Base-by-base conservation (phyloP, 2,797 vertebrate genomes). In the Hybognathus amarus region DNA sequence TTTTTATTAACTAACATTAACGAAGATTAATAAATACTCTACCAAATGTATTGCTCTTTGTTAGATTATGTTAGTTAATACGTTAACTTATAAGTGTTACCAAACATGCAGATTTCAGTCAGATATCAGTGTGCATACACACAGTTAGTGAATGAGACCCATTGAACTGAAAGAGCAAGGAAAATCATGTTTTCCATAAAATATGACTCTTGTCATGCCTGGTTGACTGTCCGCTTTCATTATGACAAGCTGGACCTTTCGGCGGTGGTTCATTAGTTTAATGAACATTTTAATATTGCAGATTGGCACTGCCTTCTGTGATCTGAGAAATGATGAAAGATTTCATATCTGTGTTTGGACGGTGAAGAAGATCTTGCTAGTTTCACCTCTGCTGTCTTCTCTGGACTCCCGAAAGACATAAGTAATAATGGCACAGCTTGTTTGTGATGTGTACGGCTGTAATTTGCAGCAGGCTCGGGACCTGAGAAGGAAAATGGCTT, bases 231-330 rank as follows among this genome's bases (percentile, higher is more conserved):
- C 18, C 20, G 66, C 83, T 79, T n/a, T 82, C 61, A 50, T 36
- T n/a, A 52, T n/a, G 52, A 22, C 13, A 38, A 59, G 56, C 73
- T 38, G 33, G 38, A 69, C 33, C 54, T 76, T 82, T 40, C 63
- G 77, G 77, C 47, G 83, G 83, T 70, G 56, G 47, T 64, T 77
- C 79, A 36, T 80, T 77, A 83, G 74, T 73, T 87, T 87, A 88
- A 88, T 88, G 79, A 83, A 82, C 85, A 83, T 87, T 89, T 86
- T 85, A 88, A 89, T 80, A 75, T 82, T 77, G 40, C 77, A 68
- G 80, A 79, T 59, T 66, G 71, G 80, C 71, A 68, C 69, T n/a
- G 42, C 38, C 33, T 17, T 52, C 69, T 87, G 56, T 68, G 38
- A 80, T 66, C 75, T 18, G 82, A 70, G 45, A 52, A 84, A 69